Base-by-base conservation (phyloP, 2,797 vertebrate species). In the Staurois parvus region DNA sequence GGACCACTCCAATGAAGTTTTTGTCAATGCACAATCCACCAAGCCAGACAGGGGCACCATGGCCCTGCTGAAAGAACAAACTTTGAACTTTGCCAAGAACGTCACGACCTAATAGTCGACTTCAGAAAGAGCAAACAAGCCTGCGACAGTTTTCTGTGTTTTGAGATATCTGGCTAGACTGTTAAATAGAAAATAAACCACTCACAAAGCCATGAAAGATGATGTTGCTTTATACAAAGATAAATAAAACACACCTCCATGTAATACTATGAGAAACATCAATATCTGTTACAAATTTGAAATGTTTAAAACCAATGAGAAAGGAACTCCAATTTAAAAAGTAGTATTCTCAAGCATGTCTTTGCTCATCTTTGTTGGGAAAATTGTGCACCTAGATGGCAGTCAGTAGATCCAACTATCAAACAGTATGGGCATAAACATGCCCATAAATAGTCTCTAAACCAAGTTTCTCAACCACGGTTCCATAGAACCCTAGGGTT, bases 1-100 rank as follows among this genome's bases (percentile, higher is more conserved):
- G 88, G 89, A 92, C 69, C 79, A 81, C 84, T 52, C 88, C 87
- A 91, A 90, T 89, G 85, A 90, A 75, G 78, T 87, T 87, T 90
- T 90, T 89, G 88, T 86, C 86, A 84, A 74, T n/a, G 88, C 30
- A 77, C 86, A 88, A 88, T 90, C 90, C 87, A 86, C 84, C 90
- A 70, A 90, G 88, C 87, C 59, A 30, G 30, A 88, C 78, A 87
- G 87, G 82, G 80, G 88, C 87, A 87, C 40, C 74, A 86, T 88
- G 70, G 89, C 89, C 81, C 87, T 74, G 90, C 87, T 89, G 88
- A 87, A 77, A 84, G 32, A 77, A 45, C 30, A 62, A 72, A 81
- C 74, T 90, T 91, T 89, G 68, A 81, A 89, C 90, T 81, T 89
- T 84, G 82, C 73, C 34, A n/a, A 34, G 62, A 89, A 87, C 78